Conservation (phyloP, 2,888 invertebrate species). For the Uropetala carovei region DNA sequence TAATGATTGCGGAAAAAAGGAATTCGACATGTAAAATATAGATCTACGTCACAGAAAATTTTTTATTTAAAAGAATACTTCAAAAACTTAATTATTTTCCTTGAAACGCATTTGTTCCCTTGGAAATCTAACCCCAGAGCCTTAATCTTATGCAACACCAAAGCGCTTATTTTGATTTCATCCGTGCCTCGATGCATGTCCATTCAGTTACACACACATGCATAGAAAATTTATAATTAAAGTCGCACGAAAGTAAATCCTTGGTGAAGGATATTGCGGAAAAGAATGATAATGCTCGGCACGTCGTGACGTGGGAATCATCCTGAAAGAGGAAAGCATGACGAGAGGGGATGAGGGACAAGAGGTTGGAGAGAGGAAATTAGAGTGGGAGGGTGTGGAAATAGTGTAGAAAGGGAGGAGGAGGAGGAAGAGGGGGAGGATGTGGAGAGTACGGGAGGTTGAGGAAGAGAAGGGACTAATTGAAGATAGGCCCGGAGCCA, state of each 20-base stretch:
- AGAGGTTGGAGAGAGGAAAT: background rate
- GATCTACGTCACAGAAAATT: no score
- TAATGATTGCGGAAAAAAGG: no score
- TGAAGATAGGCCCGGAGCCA: conserved; percentile 64
- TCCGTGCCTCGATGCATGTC: background rate
- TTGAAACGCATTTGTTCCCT: no score
- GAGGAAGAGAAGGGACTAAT: conserved; percentile 64
- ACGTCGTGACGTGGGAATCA: background rate
- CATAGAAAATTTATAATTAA: background rate
- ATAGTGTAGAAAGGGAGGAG: background rate
- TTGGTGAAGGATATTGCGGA: background rate
- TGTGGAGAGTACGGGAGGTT: background rate
- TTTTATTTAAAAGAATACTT: no score
- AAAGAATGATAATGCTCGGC: background rate
- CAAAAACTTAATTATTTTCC: no score
- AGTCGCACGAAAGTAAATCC: background rate
- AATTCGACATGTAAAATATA: no score
- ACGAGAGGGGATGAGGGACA: background rate
- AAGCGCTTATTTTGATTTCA: background rate
- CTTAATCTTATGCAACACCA: no score
- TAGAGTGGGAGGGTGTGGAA: conserved; percentile 2
- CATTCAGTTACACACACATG: background rate
- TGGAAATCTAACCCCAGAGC: no score
- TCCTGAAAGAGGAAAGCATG: background rate
- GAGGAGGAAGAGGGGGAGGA: background rate